Conservation (phyloP, 1,140 invertebrate genomes). For the Zaprionus ornatus region DNA sequence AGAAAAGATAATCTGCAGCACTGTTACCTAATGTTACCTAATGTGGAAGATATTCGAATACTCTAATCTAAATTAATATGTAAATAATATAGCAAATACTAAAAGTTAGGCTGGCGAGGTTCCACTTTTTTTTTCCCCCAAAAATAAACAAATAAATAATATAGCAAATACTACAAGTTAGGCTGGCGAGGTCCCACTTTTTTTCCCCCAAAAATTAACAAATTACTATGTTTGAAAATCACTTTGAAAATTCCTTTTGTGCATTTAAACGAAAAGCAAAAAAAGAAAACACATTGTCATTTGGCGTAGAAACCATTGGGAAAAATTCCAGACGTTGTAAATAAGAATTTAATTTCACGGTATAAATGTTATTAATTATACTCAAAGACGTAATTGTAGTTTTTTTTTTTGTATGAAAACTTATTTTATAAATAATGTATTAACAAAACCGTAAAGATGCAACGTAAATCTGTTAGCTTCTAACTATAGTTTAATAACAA, state of each 20-base stretch:
- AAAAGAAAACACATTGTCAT: constrained; percentile 27
- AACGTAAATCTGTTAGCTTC: constrained; percentile 54
- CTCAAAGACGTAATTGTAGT: constrained; percentile 62
- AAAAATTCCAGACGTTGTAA: constrained; percentile 40
- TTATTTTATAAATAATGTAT: constrained; percentile 69
- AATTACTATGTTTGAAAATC: constrained; percentile 9
- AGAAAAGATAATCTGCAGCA: constrained; percentile 10
- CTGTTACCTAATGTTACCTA: constrained; percentile 59
- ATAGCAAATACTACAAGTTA: constrained; percentile 41
- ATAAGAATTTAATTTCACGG: constrained; percentile 45
- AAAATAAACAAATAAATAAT: constrained; percentile 64
- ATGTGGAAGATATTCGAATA: constrained; percentile 43
- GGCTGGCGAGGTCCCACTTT: too few species aligned
- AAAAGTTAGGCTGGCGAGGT: constrained; percentile 17
- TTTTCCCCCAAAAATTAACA: constrained; percentile 37
- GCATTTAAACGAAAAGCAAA: constrained; percentile 47
- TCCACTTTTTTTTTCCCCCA: constrained; percentile 12
- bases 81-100: constrained; percentile 63
- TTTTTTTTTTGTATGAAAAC: constrained; percentile 73
- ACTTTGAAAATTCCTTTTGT: constrained; percentile 48
- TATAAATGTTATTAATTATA: constrained; percentile 36
- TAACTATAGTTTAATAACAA: constrained; percentile 56
- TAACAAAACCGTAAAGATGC: constrained; percentile 41
- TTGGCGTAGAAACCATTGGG: constrained; percentile 21
- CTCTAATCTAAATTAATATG: constrained; percentile 49